phyloP scores from a whole-genome alignment of 2,113 vertebrate species.

The Leiothrix lutea region DNA sequence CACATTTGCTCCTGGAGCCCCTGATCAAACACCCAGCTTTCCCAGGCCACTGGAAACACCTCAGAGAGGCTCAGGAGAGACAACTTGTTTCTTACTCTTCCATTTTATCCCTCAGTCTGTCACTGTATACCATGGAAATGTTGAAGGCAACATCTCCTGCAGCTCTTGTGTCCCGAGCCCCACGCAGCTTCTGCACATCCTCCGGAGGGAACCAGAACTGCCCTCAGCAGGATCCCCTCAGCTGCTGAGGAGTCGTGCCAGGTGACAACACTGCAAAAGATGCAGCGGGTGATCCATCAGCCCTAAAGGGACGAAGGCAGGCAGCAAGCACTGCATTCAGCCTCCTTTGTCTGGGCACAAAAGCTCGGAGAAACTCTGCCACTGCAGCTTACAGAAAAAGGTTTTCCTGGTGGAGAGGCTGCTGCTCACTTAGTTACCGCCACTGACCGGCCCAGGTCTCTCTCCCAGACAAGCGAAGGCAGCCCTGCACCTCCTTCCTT shows the following conservation, averaged over 20 bases:
- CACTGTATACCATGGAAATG: rapidly evolving
- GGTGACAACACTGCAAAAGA: not conserved
- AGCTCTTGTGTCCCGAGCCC: not conserved
- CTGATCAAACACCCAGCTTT: rapidly evolving
- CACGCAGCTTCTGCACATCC: not conserved
- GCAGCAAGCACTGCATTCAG: not conserved
- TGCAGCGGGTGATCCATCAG: not conserved
- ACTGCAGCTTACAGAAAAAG: not conserved
- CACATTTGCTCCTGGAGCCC: not conserved
- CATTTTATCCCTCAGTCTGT: not conserved
- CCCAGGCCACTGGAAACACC: not conserved
- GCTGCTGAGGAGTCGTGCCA: not conserved
- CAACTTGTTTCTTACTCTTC: not conserved
- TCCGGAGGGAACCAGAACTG: rapidly evolving
- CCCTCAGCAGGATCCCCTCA: not conserved
- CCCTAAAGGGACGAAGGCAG: rapidly evolving
- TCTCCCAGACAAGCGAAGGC: not conserved
- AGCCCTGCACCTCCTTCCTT: not conserved
- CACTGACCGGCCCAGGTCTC: not conserved
- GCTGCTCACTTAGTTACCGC: not conserved
- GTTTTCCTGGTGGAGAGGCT: not conserved
- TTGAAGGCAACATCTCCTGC: not conserved
- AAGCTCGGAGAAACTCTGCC: not conserved
- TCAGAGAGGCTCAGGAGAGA: not conserved
- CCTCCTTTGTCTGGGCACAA: not conserved